These are phyloP conservation scores for Indicator maculatus DNA, from an alignment of 2,113 vertebrate genomes.

Conservation along the genomic window DNA sequence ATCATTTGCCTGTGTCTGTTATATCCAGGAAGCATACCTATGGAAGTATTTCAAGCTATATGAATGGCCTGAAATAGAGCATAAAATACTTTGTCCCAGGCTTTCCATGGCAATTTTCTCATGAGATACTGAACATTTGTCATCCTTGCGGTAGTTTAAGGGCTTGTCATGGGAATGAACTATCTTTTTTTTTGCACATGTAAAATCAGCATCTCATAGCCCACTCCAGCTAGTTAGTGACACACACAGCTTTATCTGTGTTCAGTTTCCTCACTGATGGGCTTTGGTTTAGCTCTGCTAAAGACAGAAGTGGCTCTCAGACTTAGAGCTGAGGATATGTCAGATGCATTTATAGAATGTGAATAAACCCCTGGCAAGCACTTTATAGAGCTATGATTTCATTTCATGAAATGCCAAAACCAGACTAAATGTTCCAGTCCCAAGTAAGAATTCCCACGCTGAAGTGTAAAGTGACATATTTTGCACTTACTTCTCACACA, in stretches of 20 bases:
- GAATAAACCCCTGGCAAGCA: neutral
- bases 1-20: neutral
- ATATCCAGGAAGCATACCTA: neutral
- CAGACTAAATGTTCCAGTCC: neutral
- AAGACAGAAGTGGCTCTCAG: neutral
- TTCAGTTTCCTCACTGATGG: neutral
- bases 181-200: neutral
- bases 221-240: neutral
- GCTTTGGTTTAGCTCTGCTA: neutral
- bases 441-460: neutral
- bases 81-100: neutral
- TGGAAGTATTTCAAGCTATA: neutral
- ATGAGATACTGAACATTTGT: neutral
- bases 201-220: neutral
- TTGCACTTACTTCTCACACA: neutral
- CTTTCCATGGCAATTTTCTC: neutral
- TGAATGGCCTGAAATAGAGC: neutral
- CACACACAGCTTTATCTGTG: neutral
- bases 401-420: neutral
- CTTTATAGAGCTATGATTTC: neutral
- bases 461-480: neutral
- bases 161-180: neutral
- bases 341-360: neutral
- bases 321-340: neutral
- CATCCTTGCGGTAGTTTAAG: neutral